Evolutionary conservation across 2,113 vertebrate species (phyloP).

Genomic region (Myrmecobius fasciatus): DNA sequence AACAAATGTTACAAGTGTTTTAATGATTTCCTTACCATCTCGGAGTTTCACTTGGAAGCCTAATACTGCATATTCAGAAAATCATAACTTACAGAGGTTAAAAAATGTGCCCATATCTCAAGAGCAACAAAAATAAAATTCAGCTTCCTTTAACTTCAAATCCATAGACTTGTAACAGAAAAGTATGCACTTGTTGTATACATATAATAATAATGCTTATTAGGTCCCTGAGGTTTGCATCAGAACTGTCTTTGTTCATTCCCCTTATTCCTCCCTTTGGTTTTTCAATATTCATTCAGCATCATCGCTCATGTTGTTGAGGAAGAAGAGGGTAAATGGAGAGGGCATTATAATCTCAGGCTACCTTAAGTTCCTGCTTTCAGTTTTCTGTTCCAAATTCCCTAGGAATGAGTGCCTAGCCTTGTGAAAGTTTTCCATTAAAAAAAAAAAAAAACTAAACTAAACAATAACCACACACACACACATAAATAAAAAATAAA

Average conservation of each 20-base stretch:
- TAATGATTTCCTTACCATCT: slow-evolving; percentile 19
- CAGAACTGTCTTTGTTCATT: background rate
- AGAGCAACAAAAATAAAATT: background rate
- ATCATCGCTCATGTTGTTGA: background rate
- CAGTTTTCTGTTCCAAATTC: background rate
- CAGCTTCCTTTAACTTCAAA: background rate
- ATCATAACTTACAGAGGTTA: background rate
- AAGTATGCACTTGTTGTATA: background rate
- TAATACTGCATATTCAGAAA: slow-evolving; percentile 30
- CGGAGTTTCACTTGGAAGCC: slow-evolving; percentile 2
- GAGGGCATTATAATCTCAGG: background rate
- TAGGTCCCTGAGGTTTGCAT: background rate
- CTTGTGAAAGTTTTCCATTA: background rate
- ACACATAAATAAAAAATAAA: too few species aligned
- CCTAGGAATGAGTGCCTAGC: background rate
- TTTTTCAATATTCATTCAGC: background rate
- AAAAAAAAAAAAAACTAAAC: background rate
- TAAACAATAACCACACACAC: too few species aligned
- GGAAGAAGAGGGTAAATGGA: background rate
- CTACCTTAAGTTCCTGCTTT: slow-evolving; percentile 5
- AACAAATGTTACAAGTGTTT: slow-evolving; percentile 38
- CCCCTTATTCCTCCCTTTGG: background rate
- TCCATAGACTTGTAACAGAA: background rate
- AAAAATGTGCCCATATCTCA: slow-evolving; percentile 4
- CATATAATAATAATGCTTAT: background rate